A percentile compares a stretch with the other conserved stretches of the same genome.
These are phyloP conservation scores for Hippocampus mohnikei DNA, from an alignment of 2,113 vertebrate genomes.

Conservation along the genomic window DNA sequence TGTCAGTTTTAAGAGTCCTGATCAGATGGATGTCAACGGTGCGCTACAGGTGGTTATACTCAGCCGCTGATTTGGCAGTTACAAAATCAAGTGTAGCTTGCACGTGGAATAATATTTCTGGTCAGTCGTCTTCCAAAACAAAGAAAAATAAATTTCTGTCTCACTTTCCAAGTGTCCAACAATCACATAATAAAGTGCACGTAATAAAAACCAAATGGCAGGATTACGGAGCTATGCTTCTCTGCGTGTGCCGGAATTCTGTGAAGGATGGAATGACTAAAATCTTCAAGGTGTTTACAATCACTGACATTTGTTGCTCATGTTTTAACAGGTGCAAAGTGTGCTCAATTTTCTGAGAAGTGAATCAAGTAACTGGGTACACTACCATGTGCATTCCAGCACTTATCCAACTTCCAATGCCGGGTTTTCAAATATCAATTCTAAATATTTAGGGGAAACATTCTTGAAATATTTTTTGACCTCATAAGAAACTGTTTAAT, in stretches of 20 bases:
- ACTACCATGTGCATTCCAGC: too few species aligned
- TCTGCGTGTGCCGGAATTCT: conserved; percentile 42
- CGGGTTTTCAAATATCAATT: too few species aligned
- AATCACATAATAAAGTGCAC: conserved; percentile 17
- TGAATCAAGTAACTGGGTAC: not conserved
- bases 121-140: not conserved
- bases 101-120: conserved; percentile 9
- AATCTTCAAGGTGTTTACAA: conserved; percentile 19
- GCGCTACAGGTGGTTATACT: not conserved
- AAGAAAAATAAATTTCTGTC: not conserved
- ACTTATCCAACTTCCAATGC: not conserved
- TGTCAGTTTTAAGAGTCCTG: not conserved
- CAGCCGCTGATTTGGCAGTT: not conserved
- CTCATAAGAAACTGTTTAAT: too few species aligned
- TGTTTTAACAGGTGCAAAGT: conserved; percentile 14
- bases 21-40: conserved; percentile 15
- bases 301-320: not conserved
- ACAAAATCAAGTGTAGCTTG: not conserved
- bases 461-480: too few species aligned
- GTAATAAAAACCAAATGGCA: conserved; percentile 37
- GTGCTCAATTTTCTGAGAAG: not conserved
- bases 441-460: too few species aligned
- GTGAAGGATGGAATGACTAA: conserved; percentile 26
- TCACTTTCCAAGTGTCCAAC: conserved; percentile 13
- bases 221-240: conserved; percentile 23